Evolutionary conservation across 2,888 invertebrate genomes (phyloP).

Genomic region (Calliphora vomitoria): DNA sequence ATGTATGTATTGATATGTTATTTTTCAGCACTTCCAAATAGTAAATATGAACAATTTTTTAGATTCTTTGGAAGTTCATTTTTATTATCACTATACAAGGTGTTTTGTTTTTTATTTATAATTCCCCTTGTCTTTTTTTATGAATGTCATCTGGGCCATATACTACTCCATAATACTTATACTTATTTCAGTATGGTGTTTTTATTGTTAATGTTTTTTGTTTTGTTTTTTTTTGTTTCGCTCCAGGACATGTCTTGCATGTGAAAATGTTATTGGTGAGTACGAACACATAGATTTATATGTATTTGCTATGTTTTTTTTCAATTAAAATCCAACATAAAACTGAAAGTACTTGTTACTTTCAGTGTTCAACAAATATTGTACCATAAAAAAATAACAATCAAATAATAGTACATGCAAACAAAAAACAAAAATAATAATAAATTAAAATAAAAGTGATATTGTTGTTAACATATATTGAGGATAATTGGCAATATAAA

Average conservation of each 20-base stretch:
- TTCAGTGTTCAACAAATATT: constrained; percentile 19
- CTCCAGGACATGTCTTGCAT: background rate
- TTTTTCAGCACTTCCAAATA: too few species aligned
- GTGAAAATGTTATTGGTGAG: background rate
- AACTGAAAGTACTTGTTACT: constrained; percentile 48
- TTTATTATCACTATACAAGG: background rate
- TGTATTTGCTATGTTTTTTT: background rate
- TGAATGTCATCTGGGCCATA: background rate
- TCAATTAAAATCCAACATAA: constrained; percentile 30
- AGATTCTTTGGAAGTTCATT: too few species aligned
- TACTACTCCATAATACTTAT: background rate
- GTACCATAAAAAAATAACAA: constrained; percentile 40
- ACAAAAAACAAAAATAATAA: background rate
- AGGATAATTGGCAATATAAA: constrained; percentile 41
- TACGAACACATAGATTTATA: background rate
- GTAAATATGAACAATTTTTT: too few species aligned
- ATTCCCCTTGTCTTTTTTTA: background rate
- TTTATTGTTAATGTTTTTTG: background rate
- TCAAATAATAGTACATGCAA: background rate
- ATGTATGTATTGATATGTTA: too few species aligned
- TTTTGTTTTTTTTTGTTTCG: background rate
- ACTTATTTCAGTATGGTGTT: background rate
- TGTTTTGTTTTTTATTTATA: background rate
- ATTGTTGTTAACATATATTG: constrained; percentile 11
- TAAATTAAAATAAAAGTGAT: background rate